phyloP scores from a whole-genome alignment of 2,888 invertebrate species.

The Orchesella flavescens region DNA sequence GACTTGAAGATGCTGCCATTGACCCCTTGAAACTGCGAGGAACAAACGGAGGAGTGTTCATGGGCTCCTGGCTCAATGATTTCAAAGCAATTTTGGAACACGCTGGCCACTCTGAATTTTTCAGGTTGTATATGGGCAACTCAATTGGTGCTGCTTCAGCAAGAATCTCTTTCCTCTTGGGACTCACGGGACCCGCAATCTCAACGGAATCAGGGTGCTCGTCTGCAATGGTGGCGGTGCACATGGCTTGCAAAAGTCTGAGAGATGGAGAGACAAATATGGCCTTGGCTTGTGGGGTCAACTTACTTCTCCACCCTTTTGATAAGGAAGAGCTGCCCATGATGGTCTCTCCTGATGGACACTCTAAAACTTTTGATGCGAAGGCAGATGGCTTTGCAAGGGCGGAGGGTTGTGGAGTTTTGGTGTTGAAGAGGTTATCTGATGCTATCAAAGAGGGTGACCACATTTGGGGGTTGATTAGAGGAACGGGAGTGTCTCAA shows the following conservation, averaged over 20 bases:
- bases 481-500: conserved; percentile 73
- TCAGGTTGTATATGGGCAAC: conserved; percentile 44
- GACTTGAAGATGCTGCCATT: conserved; percentile 19
- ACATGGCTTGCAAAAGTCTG: conserved; percentile 37
- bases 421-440: conserved; percentile 72
- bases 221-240: conserved; percentile 32
- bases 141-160: conserved; percentile 35
- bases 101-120: conserved; percentile 20
- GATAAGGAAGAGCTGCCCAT: conserved; percentile 71
- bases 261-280: conserved; percentile 27
- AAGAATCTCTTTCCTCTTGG: conserved; percentile 38
- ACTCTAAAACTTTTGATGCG: too few relatives aligned
- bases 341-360: too few relatives aligned
- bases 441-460: conserved; percentile 67
- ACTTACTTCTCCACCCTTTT: conserved; percentile 29
- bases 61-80: conserved; percentile 25
- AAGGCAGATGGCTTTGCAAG: conserved; percentile 72
- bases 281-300: conserved; percentile 43
- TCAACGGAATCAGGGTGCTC: conserved; percentile 36
- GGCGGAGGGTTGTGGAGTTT: conserved; percentile 72
- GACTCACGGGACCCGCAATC: conserved; percentile 41
- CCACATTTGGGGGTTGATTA: conserved; percentile 70
- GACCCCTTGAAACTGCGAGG: conserved; percentile 1
- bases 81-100: conserved; percentile 22
- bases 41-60: conserved; percentile 5